Evolutionary conservation across 2,797 vertebrate species (phyloP).

Genomic region (Rousettus madagascariensis): DNA sequence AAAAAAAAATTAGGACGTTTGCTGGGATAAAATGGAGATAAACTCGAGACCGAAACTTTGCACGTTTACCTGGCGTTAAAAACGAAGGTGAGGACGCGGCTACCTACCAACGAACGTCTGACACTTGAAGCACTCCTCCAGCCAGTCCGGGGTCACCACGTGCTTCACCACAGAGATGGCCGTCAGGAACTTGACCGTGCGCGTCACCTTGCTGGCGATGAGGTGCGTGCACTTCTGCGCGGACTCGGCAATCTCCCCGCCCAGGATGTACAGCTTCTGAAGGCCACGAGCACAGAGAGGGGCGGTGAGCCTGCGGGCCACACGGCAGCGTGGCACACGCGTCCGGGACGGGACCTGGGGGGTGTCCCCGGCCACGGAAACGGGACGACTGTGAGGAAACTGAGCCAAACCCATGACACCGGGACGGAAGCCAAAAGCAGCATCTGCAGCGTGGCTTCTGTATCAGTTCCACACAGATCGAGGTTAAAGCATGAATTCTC

Average conservation of each 20-base stretch:
- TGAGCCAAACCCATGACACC: background rate
- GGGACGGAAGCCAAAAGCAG: no score
- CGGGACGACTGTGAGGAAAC: background rate
- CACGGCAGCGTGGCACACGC: rapidly evolving
- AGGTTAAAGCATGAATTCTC: background rate
- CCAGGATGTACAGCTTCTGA: constrained; percentile 94
- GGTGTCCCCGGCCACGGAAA: background rate
- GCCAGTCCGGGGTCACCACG: constrained; percentile 95
- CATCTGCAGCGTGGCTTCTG: rapidly evolving
- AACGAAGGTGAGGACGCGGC: background rate
- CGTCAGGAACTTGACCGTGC: constrained; percentile 97
- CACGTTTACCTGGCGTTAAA: background rate
- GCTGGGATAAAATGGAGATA: background rate
- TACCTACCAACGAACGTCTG: constrained; percentile 94
- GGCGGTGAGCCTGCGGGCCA: background rate
- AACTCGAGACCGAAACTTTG: background rate
- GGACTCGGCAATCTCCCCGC: constrained; percentile 93
- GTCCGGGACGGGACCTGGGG: background rate
- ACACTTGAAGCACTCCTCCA: constrained; percentile 96
- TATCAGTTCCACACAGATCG: rapidly evolving
- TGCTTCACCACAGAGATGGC: constrained; percentile 95
- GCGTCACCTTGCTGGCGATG: constrained; percentile 94
- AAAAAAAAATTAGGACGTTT: no score
- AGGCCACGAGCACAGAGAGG: constrained; percentile 48
- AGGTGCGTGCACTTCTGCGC: constrained; percentile 95